A percentile compares a stretch with the other conserved stretches of the same genome.
These are phyloP conservation scores for Drosophila grimshawi DNA, from an alignment of 1,140 invertebrate genomes.

Conservation along the genomic window DNA sequence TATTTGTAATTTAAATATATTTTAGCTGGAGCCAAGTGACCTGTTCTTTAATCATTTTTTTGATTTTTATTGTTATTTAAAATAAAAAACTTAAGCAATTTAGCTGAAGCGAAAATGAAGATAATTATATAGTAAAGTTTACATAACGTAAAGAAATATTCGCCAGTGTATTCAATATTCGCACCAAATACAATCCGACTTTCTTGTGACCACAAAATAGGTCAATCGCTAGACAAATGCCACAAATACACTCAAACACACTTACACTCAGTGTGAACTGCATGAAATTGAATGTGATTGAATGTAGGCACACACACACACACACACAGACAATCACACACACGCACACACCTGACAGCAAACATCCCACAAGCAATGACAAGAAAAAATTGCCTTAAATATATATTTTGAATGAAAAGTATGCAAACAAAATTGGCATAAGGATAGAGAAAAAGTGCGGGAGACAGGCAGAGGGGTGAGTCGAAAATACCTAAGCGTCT, in stretches of 20 bases:
- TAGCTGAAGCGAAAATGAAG: too few species aligned
- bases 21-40: too few species aligned
- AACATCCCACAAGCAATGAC: constrained; percentile 66
- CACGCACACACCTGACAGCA: constrained; percentile 21
- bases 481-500: constrained; percentile 1
- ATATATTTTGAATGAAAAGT: constrained; percentile 79
- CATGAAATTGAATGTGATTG: constrained; percentile 60
- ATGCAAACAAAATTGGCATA: constrained; percentile 69
- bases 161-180: neutral
- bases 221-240: constrained; percentile 58
- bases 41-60: too few species aligned
- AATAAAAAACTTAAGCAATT: too few species aligned
- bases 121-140: neutral
- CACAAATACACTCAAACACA: constrained; percentile 25
- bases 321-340: neutral
- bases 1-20: too few species aligned
- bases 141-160: neutral
- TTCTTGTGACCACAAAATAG: constrained; percentile 26
- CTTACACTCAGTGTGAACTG: constrained; percentile 49
- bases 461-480: neutral
- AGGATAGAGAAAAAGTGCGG: neutral
- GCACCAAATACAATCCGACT: neutral
- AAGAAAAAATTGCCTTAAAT: constrained; percentile 73
- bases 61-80: too few species aligned
- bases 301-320: constrained; percentile 54